These are phyloP conservation scores for Murina feae DNA, from an alignment of 2,113 vertebrate species.

Conservation along the genomic window DNA sequence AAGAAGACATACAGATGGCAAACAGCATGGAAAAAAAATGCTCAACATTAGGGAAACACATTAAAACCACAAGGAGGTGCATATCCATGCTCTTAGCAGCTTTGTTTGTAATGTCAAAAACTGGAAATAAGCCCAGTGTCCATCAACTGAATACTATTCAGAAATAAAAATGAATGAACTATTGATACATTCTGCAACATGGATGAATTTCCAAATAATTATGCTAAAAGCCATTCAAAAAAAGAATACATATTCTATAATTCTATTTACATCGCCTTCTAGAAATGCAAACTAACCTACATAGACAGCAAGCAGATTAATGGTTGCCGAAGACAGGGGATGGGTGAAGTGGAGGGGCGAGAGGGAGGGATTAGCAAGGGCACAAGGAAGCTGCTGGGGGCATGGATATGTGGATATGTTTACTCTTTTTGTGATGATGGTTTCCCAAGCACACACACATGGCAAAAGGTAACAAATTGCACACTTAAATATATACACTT, in stretches of 20 bases:
- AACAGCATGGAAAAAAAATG: background rate
- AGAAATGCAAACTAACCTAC: background rate
- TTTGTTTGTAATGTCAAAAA: background rate
- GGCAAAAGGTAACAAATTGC: background rate
- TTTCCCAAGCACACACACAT: background rate
- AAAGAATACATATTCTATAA: background rate
- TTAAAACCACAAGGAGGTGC: background rate
- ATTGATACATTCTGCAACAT: background rate
- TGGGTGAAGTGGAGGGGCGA: background rate
- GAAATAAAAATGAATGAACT: background rate
- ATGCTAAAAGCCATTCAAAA: background rate
- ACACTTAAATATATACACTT: background rate
- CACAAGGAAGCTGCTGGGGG: background rate
- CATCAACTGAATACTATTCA: background rate
- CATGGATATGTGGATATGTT: fast-evolving
- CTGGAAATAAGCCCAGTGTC: too few species aligned
- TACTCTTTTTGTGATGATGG: background rate
- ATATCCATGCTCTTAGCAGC: background rate
- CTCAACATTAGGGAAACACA: background rate
- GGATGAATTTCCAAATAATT: background rate
- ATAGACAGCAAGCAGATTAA: background rate
- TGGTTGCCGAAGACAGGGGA: background rate
- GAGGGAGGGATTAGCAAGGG: background rate
- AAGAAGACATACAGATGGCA: background rate
- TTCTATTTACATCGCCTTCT: background rate